Percentiles rank a stretch among this genome's conserved stretches.
These are phyloP conservation scores for Sparus aurata DNA, from an alignment of 2,797 vertebrate species.

Conservation along the genomic window DNA sequence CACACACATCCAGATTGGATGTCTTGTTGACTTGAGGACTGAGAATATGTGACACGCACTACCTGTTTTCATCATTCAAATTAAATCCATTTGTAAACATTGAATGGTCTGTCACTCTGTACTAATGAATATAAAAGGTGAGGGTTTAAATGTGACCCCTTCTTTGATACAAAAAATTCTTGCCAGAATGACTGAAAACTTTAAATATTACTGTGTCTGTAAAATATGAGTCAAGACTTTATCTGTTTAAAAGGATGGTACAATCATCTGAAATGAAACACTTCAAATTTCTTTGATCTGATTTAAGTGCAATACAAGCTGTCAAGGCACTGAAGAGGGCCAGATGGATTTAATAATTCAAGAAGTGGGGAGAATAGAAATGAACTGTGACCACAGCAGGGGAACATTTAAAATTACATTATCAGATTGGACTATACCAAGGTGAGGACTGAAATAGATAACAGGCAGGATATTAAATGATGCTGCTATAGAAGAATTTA, in stretches of 20 bases:
- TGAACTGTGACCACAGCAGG: slow-evolving; percentile 7
- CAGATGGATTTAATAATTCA: slow-evolving; percentile 48
- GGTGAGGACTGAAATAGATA: not conserved
- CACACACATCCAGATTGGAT: slow-evolving; percentile 13
- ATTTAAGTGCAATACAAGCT: slow-evolving; percentile 44
- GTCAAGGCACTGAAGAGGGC: slow-evolving; percentile 10
- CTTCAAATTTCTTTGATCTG: slow-evolving; percentile 21
- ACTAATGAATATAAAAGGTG: not conserved
- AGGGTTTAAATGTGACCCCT: not conserved
- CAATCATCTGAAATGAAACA: not conserved
- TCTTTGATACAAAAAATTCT: not conserved
- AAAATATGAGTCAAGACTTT: not conserved
- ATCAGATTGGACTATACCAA: not conserved
- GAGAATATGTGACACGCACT: slow-evolving; percentile 51
- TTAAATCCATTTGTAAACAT: slow-evolving; percentile 66
- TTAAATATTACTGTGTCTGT: slow-evolving; percentile 6
- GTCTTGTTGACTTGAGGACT: slow-evolving; percentile 44
- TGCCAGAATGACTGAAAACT: not conserved
- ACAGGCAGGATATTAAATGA: slow-evolving; percentile 30
- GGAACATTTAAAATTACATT: slow-evolving; percentile 56
- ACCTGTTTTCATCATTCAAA: slow-evolving; percentile 61
- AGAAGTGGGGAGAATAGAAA: slow-evolving; percentile 45
- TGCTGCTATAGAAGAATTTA: slow-evolving; percentile 19
- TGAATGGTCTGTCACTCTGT: slow-evolving; percentile 43
- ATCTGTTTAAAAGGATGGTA: not conserved